These are phyloP conservation scores for Lucilia cuprina DNA, from an alignment of 1,140 invertebrate species.

Conservation along the genomic window DNA sequence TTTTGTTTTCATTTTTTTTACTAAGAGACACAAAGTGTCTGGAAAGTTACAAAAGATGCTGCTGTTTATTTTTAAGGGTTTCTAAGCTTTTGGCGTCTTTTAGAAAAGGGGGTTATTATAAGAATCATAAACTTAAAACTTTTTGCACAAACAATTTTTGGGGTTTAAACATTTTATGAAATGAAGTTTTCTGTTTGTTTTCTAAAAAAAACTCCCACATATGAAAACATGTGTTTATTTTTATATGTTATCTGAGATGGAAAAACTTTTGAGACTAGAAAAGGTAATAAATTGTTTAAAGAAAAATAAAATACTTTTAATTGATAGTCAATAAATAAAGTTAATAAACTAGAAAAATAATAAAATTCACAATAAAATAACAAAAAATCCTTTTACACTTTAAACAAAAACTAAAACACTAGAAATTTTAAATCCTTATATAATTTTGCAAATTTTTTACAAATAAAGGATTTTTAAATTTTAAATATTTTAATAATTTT, in stretches of 20 bases:
- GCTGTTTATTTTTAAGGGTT: constrained; percentile 53
- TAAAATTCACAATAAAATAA: not conserved
- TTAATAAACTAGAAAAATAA: not conserved
- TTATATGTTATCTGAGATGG: not conserved
- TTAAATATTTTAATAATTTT: too few relatives aligned
- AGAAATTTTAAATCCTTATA: not conserved
- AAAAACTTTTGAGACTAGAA: not conserved
- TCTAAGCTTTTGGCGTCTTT: constrained; percentile 7
- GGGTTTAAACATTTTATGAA: not conserved
- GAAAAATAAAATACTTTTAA: not conserved
- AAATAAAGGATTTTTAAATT: too few relatives aligned
- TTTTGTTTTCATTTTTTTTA: not conserved
- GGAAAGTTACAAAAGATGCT: constrained; percentile 37
- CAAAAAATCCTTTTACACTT: not conserved
- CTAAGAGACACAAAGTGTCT: constrained; percentile 39
- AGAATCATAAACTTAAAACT: too few relatives aligned
- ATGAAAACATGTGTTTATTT: not conserved
- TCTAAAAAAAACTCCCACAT: not conserved
- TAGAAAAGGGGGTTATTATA: not conserved
- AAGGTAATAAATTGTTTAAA: not conserved
- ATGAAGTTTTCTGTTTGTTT: not conserved
- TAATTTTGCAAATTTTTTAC: not conserved
- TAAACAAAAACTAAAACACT: too few relatives aligned
- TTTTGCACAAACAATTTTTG: not conserved
- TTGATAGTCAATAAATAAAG: not conserved